These are phyloP conservation scores for Hipparchia semele DNA, from an alignment of 2,888 invertebrate genomes.

Conservation along the genomic window DNA sequence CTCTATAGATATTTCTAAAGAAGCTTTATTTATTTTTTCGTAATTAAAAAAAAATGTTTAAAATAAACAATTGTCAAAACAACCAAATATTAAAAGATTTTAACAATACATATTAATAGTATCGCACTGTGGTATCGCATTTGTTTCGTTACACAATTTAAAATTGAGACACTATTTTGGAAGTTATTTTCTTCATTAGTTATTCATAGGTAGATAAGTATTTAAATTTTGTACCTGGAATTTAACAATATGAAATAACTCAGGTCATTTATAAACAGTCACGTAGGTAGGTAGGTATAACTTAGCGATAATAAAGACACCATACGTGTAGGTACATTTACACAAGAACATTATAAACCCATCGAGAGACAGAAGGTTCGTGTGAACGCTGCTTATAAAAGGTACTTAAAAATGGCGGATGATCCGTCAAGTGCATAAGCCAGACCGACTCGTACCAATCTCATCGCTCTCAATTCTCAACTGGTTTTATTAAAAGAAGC, in stretches of 20 bases:
- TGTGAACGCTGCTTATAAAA: constrained; percentile 30
- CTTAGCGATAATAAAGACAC: not conserved
- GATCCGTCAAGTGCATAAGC: constrained; percentile 42
- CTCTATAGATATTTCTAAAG: too few species aligned
- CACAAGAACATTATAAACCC: not conserved
- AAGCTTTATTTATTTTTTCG: too few species aligned
- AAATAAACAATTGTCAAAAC: not conserved
- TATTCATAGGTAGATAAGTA: not conserved
- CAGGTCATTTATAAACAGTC: not conserved
- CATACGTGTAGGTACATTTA: not conserved
- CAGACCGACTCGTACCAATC: constrained; percentile 40
- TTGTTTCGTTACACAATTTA: too few species aligned
- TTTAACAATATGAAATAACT: not conserved
- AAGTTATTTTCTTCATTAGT: not conserved
- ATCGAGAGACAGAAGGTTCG: constrained; percentile 18
- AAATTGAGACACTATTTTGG: too few species aligned
- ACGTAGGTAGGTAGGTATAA: not conserved
- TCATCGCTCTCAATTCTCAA: constrained; percentile 40
- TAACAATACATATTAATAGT: too few species aligned
- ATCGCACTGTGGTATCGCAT: too few species aligned
- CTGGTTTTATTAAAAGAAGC: constrained; percentile 36
- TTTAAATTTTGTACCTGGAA: not conserved
- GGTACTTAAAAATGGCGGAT: constrained; percentile 40
- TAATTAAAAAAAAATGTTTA: too few species aligned
- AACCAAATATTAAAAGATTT: not conserved